Evolutionary conservation across 2,797 vertebrate species (phyloP).

Genomic region (Aeoliscus strigatus): DNA sequence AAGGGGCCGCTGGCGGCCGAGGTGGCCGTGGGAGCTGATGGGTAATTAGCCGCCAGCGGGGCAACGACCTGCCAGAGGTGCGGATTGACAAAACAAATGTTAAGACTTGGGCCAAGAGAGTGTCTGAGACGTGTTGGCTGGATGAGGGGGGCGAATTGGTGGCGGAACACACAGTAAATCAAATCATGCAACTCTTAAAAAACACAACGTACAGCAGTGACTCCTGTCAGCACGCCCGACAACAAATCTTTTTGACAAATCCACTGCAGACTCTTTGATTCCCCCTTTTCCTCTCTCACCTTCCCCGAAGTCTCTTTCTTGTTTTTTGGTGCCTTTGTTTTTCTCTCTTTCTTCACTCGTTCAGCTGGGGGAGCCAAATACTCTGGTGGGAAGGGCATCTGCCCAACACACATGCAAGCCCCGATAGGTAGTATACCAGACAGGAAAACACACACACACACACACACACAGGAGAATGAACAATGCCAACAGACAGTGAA

Average conservation of each 20-base stretch:
- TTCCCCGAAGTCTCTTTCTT: conserved; percentile 79
- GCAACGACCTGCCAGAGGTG: conserved; percentile 65
- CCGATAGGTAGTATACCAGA: conserved; percentile 38
- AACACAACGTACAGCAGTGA: no score
- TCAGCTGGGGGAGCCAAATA: conserved; percentile 82
- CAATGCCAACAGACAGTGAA: conserved; percentile 58
- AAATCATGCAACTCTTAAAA: no score
- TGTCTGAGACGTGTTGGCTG: conserved; percentile 1
- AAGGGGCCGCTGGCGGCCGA: conserved; percentile 68
- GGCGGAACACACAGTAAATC: conserved; percentile 9
- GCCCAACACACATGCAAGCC: conserved; percentile 61
- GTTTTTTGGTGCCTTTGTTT: conserved; percentile 79
- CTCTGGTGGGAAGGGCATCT: conserved; percentile 83
- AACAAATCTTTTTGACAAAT: background rate
- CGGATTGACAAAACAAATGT: conserved; percentile 2
- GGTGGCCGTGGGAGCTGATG: conserved; percentile 57
- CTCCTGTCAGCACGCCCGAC: no score
- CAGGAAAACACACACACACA: conserved; percentile 37
- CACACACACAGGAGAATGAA: conserved; percentile 53
- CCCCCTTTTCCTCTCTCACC: conserved; percentile 70
- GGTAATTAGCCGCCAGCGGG: conserved; percentile 71
- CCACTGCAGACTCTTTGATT: background rate
- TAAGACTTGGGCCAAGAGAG: background rate
- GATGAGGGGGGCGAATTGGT: conserved; percentile 8
- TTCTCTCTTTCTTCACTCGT: conserved; percentile 82